A percentile compares a stretch with the other conserved stretches of the same genome.
Conservation (phyloP, 2,797 vertebrate genomes). For the Atherinosoma microstoma region DNA sequence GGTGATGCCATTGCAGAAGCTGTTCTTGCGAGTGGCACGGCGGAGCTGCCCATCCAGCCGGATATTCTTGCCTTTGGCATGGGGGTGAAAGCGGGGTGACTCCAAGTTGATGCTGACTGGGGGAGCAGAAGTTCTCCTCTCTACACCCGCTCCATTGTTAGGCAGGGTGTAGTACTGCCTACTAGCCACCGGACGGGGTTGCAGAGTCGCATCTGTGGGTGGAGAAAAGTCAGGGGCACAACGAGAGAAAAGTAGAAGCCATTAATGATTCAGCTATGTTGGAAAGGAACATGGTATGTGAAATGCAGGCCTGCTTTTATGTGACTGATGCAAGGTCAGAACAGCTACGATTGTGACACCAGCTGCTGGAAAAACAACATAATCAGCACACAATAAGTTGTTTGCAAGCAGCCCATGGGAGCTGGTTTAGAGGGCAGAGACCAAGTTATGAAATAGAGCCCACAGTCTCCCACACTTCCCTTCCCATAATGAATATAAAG, state of each 20-base stretch:
- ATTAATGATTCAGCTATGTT: conserved; percentile 25
- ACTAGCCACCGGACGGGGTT: conserved; percentile 87
- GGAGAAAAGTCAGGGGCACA: conserved; percentile 29
- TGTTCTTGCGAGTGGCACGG: conserved; percentile 94
- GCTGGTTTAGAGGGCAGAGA: conserved; percentile 62
- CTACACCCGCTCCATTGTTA: conserved; percentile 84
- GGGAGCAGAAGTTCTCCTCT: conserved; percentile 83
- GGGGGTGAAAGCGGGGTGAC: conserved; percentile 93
- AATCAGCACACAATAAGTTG: conserved; percentile 47
- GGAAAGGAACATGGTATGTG: background rate
- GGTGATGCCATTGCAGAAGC: conserved; percentile 97
- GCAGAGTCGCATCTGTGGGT: conserved; percentile 89
- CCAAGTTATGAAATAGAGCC: conserved; percentile 59
- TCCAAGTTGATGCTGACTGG: conserved; percentile 84
- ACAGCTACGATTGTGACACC: conserved; percentile 32
- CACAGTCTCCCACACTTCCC: conserved; percentile 61
- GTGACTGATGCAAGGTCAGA: conserved; percentile 38
- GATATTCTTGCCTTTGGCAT: conserved; percentile 97
- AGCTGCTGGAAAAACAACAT: conserved; percentile 57
- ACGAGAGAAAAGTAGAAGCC: conserved; percentile 10
- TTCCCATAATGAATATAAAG: conserved; percentile 59
- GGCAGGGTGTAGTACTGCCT: conserved; percentile 92
- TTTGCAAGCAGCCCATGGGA: conserved; percentile 38
- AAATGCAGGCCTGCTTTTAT: conserved; percentile 28
- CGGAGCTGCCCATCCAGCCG: conserved; percentile 93